Percentiles rank a stretch among this genome's conserved stretches.
Conservation (phyloP, 1,140 invertebrate species). For the Danaus melanippus region DNA sequence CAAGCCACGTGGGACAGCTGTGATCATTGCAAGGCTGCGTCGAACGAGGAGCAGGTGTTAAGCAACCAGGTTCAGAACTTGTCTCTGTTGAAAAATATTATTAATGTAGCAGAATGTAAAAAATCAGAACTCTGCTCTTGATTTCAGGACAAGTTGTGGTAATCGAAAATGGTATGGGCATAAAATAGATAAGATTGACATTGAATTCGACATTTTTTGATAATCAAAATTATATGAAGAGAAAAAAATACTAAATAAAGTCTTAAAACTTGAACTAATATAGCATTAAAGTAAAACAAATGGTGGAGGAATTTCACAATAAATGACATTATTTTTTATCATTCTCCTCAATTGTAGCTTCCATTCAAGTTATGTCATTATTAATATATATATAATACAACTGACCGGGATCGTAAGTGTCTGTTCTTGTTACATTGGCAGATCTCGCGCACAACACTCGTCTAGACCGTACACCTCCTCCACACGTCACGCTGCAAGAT, state of each 20-base stretch:
- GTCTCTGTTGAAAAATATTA: slow-evolving; percentile 30
- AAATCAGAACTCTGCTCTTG: background rate
- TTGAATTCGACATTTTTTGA: no score
- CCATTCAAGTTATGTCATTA: no score
- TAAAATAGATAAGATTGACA: no score
- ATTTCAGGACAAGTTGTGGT: no score
- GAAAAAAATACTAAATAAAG: no score
- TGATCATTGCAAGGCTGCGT: slow-evolving; percentile 86
- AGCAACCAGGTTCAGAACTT: slow-evolving; percentile 77
- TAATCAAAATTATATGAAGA: no score
- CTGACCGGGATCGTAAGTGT: slow-evolving; percentile 77
- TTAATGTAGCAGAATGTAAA: slow-evolving; percentile 4
- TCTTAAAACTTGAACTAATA: no score
- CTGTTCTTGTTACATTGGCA: slow-evolving; percentile 49
- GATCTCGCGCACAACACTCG: slow-evolving; percentile 84
- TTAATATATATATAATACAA: background rate
- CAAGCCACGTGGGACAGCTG: slow-evolving; percentile 88
- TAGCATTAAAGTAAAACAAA: no score
- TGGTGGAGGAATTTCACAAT: no score
- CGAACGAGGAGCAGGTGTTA: slow-evolving; percentile 80
- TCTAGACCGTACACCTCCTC: slow-evolving; percentile 82
- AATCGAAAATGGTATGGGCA: no score
- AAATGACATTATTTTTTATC: no score
- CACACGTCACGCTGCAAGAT: slow-evolving; percentile 86
- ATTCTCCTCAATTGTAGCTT: no score